A percentile compares a stretch with the other conserved stretches of the same genome.
Conservation (phyloP, 37 sponge, comb jelly and placozoan species). For the Cladorhizidae sp. region DNA sequence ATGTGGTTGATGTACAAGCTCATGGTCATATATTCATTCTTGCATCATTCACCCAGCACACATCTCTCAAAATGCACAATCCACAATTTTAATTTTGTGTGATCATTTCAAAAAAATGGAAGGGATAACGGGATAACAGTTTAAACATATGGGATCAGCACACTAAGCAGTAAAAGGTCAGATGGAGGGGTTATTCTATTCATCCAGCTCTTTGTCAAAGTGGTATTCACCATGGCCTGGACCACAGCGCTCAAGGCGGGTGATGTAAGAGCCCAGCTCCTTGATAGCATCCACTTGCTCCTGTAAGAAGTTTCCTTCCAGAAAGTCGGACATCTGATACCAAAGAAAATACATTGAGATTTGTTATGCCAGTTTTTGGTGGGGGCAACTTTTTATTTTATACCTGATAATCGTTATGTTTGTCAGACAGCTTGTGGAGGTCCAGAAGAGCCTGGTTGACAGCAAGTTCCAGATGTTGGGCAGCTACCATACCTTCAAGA, state of each 20-base stretch:
- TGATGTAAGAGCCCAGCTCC: constrained; percentile 76
- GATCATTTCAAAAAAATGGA: background rate
- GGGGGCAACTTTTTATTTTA: too few species aligned
- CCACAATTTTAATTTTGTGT: background rate
- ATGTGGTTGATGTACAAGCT: too few species aligned
- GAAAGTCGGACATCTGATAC: constrained; percentile 70
- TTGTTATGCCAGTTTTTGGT: too few species aligned
- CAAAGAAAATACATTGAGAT: too few species aligned
- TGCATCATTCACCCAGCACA: too few species aligned
- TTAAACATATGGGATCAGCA: background rate
- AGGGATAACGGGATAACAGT: background rate
- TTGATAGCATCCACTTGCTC: constrained; percentile 91
- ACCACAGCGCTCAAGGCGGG: constrained; percentile 80
- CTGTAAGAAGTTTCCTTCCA: constrained; percentile 68
- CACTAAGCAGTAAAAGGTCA: background rate
- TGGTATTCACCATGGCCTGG: constrained; percentile 86
- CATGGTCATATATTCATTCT: too few species aligned
- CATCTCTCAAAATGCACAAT: too few species aligned
- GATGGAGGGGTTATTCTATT: background rate
- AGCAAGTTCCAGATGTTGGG: constrained; percentile 71
- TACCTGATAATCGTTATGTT: constrained; percentile 65
- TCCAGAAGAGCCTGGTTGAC: constrained; percentile 90
- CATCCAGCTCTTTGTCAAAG: constrained; percentile 67
- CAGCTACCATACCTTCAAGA: constrained; percentile 75
- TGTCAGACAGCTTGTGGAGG: constrained; percentile 74